Conservation (phyloP, 2,797 vertebrate genomes). For the Setipinna tenuifilis region DNA sequence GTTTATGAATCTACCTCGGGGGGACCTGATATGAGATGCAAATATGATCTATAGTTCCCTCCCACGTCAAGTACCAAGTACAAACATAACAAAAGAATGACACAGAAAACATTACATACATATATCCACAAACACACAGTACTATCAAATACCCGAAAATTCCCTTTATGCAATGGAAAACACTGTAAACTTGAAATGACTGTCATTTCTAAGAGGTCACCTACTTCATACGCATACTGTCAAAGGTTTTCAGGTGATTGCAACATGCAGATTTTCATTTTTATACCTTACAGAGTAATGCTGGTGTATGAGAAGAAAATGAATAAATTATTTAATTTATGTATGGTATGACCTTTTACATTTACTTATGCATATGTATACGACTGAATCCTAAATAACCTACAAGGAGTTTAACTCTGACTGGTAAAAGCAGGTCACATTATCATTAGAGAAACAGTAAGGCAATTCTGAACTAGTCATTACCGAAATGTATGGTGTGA, state of each 20-base stretch:
- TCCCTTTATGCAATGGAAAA: background rate
- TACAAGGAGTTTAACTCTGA: background rate
- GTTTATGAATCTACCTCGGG: background rate
- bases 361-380: background rate
- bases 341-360: background rate
- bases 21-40: background rate
- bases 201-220: background rate
- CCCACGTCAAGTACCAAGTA: background rate
- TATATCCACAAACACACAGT: background rate
- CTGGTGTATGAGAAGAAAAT: background rate
- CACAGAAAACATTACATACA: background rate
- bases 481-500: background rate
- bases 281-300: background rate
- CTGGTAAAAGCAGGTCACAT: background rate
- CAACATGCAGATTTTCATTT: background rate
- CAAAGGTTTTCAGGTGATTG: background rate
- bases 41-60: background rate
- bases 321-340: background rate
- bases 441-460: conserved; percentile 6
- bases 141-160: background rate
- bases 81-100: background rate
- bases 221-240: conserved; percentile 2
- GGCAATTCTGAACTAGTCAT: background rate
- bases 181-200: background rate
- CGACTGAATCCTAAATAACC: background rate